These are phyloP conservation scores for Priocnemis perturbator DNA, from an alignment of 2,888 invertebrate genomes.

Conservation along the genomic window DNA sequence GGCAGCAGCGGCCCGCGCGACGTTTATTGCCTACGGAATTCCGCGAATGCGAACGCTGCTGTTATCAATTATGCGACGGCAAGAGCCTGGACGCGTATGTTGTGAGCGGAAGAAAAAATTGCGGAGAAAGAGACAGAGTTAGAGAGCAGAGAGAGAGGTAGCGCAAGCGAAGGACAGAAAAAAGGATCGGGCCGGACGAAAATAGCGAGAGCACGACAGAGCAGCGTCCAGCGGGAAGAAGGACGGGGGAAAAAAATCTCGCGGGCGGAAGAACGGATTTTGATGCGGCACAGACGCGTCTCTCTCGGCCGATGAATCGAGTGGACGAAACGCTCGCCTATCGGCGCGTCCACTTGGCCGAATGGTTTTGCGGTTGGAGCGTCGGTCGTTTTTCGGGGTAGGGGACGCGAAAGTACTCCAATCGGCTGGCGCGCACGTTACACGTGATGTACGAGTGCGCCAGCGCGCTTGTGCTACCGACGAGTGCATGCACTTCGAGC, in stretches of 20 bases:
- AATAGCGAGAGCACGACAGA: too few species aligned
- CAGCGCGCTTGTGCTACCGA: too few species aligned
- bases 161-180: neutral
- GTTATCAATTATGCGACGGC: conserved; percentile 47
- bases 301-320: conserved; percentile 40
- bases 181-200: too few species aligned
- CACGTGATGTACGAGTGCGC: neutral
- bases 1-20: conserved; percentile 24
- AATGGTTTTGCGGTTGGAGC: conserved; percentile 55
- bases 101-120: neutral
- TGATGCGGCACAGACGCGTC: conserved; percentile 49
- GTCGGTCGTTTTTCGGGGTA: conserved; percentile 51
- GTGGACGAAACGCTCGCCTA: conserved; percentile 39
- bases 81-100: conserved; percentile 20
- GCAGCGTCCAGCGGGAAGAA: neutral
- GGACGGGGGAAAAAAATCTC: conserved; percentile 5
- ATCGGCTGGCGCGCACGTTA: conserved; percentile 20
- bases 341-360: conserved; percentile 47
- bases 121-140: neutral
- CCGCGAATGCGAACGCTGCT: conserved; percentile 26
- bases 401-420: conserved; percentile 49
- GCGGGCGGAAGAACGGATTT: conserved; percentile 32
- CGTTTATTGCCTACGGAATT: conserved; percentile 29
- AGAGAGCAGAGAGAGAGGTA: neutral
- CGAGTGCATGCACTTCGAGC: conserved; percentile 6